Base-by-base conservation (phyloP, 2,888 invertebrate species). In the Acleris holmiana region DNA sequence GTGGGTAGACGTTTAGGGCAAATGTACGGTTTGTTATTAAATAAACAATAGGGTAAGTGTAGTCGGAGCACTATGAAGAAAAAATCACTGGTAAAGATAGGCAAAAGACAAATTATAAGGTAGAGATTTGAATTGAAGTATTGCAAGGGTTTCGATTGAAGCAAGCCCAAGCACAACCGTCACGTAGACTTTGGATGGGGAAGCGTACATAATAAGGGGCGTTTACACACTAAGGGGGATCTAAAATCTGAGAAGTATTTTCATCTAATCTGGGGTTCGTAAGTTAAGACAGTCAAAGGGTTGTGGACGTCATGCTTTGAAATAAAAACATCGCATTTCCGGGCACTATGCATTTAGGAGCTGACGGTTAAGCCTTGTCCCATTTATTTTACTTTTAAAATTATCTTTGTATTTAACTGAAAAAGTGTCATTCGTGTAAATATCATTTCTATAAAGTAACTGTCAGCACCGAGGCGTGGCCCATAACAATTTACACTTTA, bases 131-230 rank as follows among this genome's bases (percentile, higher is more conserved):
- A 65, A 78, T 82, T 81, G 80, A 83, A 80, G 82, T 77, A 72
- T 76, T 74, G 75, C 70, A 79, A 83, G 80, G 83, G 79, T 82
- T 79, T 82, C 76, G 74, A 82, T 81, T 71, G 84, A 86, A 92
- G 91, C 91, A 92, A 90, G 91, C 91, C 91, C 88, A 92, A 91
- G 91, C 91, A 87, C 80, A 85, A 85, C 79, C 82, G 83, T 60
- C 59, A 48, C 83, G 71, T 83, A 82, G 72, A 83, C 83, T 86
- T 69, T 75, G 77, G 78, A 82, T 77, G 83, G 80, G 79, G 80
- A 89, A 88, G 89, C 88, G 80, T 80, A 86, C 82, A 80, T 80
- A 77, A 82, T 81, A 79, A 79, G 80, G 78, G 81, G 79, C 79
- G 77, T 78, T 79, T 79, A 85, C 80, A 79, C 79, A 79, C 88